Base-by-base conservation (phyloP, 2,113 vertebrate species). In the Neodontobutis hainanensis region DNA sequence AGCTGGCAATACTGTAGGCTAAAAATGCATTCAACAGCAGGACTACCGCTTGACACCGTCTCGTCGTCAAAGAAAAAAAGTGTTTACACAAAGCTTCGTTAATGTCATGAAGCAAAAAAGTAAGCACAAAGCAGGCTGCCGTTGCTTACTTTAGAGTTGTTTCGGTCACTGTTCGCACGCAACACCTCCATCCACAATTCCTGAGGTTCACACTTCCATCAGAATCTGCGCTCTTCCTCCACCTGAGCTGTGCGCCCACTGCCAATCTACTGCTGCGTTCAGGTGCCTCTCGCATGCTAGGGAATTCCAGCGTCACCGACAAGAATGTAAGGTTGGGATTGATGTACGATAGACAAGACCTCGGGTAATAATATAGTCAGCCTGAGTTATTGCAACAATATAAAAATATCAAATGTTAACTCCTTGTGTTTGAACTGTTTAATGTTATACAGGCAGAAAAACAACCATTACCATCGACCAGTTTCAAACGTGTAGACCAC, bases 81-180 rank as follows among this genome's bases (percentile, higher is more conserved):
- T 27, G 19, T 27, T 27, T 27, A 27, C 5, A 40, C 38, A 40
- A 27, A 40, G 38, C 8, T 40, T 40, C 38, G 38, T 6, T 40
- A 40, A 6, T 6, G 38, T 40, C 8, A 4, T 40, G 38, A 40
- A 40, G 8, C 2, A 40, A 40, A 8, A 9, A n/a, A 27, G 36
- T 32, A 53, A 6, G 6, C 5, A 51, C 4, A 12, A 51, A 27
- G 2, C 15, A 52, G 19, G 3, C 19, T 27, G 19, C 27, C 12
- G 11, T 14, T 34, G 35, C 81, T 82, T 62, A 89, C 86, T 82
- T 78, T 65, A 10, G 82, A 78, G 44, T 4, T 34, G 61, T 73
- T 73, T 4, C 36, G 14, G 34, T 35, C 2, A 11, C 7, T 12
- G 61, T 4, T 43, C 36, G 58, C 5, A 11, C 42, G 12, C 2